Conservation (phyloP, 1,140 invertebrate species). For the Macrobrachium rosenbergii region DNA sequence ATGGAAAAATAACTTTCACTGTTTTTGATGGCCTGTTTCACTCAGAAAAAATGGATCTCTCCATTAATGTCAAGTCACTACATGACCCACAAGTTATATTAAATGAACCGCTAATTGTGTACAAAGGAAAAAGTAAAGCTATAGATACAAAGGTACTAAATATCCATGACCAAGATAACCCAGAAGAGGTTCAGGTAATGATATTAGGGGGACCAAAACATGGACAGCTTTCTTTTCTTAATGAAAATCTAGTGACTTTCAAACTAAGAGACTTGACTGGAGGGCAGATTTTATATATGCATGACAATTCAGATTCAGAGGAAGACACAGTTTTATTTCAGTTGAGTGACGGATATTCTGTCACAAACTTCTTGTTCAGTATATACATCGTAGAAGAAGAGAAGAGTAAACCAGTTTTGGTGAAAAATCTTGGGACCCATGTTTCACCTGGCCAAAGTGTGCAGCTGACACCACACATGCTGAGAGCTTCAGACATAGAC, state of each 20-base stretch:
- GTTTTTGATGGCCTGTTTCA: slow-evolving; percentile 56
- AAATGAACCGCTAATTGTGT: slow-evolving; percentile 59
- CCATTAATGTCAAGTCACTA: slow-evolving; percentile 59
- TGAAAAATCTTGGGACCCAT: slow-evolving; percentile 52
- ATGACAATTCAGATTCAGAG: slow-evolving; percentile 31
- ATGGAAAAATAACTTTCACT: slow-evolving; percentile 55
- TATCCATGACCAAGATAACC: slow-evolving; percentile 59
- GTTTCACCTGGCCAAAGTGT: slow-evolving; percentile 45
- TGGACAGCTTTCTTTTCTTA: slow-evolving; percentile 55
- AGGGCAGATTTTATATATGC: slow-evolving; percentile 47
- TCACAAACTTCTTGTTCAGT: slow-evolving; percentile 57
- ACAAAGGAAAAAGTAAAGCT: slow-evolving; percentile 28
- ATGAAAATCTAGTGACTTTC: slow-evolving; percentile 53
- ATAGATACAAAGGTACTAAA: slow-evolving; percentile 50
- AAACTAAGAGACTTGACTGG: slow-evolving; percentile 48
- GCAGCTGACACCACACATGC: slow-evolving; percentile 59
- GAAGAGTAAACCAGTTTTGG: slow-evolving; percentile 52
- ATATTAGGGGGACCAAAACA: slow-evolving; percentile 56
- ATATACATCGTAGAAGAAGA: slow-evolving; percentile 58
- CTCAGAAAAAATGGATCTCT: slow-evolving; percentile 39
- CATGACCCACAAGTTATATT: slow-evolving; percentile 55
- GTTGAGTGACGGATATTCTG: slow-evolving; percentile 60
- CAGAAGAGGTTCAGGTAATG: slow-evolving; percentile 55
- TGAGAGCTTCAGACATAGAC: slow-evolving; percentile 62
- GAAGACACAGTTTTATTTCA: slow-evolving; percentile 57